These are phyloP conservation scores for Columbina picui DNA, from an alignment of 2,113 vertebrate species.

Conservation along the genomic window DNA sequence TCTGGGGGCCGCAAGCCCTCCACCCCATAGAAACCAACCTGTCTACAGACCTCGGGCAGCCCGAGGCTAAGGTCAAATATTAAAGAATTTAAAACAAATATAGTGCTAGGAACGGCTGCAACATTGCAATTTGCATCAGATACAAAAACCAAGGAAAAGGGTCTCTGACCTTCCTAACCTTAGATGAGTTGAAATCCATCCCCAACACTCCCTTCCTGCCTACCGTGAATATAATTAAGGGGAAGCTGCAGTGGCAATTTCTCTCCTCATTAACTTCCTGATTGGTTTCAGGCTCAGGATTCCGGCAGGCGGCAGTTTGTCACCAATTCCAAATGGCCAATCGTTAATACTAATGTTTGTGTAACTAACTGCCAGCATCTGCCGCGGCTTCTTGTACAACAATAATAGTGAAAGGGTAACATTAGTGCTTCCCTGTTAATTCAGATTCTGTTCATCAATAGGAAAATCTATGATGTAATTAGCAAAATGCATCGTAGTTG, in stretches of 20 bases:
- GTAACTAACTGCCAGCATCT: constrained; percentile 93
- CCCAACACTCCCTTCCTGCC: constrained; percentile 78
- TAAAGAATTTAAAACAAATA: constrained; percentile 62
- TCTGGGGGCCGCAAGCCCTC: too few relatives aligned
- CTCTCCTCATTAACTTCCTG: constrained; percentile 99
- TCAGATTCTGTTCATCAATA: constrained; percentile 89
- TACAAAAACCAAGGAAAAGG: constrained; percentile 80
- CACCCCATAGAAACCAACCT: not conserved
- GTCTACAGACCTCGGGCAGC: not conserved
- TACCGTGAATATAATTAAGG: constrained; percentile 87
- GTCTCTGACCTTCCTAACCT: constrained; percentile 86
- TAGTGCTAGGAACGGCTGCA: constrained; percentile 62
- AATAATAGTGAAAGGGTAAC: constrained; percentile 85
- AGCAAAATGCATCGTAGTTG: constrained; percentile 80
- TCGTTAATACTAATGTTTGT: constrained; percentile 99
- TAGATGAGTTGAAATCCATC: constrained; percentile 76
- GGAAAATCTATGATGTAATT: constrained; percentile 92
- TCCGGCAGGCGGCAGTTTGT: constrained; percentile 91
- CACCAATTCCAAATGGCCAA: constrained; percentile 95
- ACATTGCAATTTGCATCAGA: constrained; percentile 73
- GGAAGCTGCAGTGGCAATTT: constrained; percentile 89
- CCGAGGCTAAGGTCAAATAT: constrained; percentile 35
- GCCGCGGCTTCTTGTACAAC: constrained; percentile 85
- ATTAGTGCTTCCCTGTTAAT: constrained; percentile 89
- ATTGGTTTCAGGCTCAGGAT: constrained; percentile 96